Evolutionary conservation across 2,888 invertebrate genomes (phyloP), one percentile per base, ranked within the genome.

Genomic region (Serrognathus titanus): DNA sequence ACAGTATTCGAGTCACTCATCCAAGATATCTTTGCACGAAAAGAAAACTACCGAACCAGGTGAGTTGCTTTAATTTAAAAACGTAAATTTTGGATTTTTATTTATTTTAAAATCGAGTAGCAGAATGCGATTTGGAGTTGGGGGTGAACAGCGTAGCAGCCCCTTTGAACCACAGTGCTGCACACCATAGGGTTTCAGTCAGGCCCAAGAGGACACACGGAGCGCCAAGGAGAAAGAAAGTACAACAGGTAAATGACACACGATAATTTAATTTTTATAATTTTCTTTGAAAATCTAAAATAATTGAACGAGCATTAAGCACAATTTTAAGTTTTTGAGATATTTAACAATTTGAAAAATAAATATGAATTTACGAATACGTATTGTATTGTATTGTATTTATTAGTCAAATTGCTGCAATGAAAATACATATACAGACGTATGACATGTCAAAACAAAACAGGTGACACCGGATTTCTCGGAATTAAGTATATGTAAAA

Each of bases 181-280:
- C 91, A 55, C 85, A 83, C 66, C 91, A 91, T 80, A 87, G 88
- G 78, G 90, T 90, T 82, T 85, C 90, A 48, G 85, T 91, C 57
- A 82, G 87, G 47, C 90, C 90, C 20, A 83, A 86, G 60, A 83
- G 89, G 66, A 90, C 87, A 57, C 88, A 89, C 73, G 89, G 87
- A 60, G 87, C 88, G 24, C 88, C 89, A 4, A 75, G 87, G 49
- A 82, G 87, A 69, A 84, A 86, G 75, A 81, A 85, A 74, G 81
- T 79, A 10, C 74, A 78, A 55, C 81, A 81, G 75, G 82, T 82
- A 63, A 36, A 2, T 12, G 7, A 1, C 24, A 7, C 36, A 12
- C 2, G 1, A 36, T 31, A 31, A 31, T 31, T 31, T 3, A 6
- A 7, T 16, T 16, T 16, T 16, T 16, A 1, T 16, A 16, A 16